These are phyloP conservation scores for Gavialis gangeticus DNA, from an alignment of 2,113 vertebrate genomes.

Conservation along the genomic window DNA sequence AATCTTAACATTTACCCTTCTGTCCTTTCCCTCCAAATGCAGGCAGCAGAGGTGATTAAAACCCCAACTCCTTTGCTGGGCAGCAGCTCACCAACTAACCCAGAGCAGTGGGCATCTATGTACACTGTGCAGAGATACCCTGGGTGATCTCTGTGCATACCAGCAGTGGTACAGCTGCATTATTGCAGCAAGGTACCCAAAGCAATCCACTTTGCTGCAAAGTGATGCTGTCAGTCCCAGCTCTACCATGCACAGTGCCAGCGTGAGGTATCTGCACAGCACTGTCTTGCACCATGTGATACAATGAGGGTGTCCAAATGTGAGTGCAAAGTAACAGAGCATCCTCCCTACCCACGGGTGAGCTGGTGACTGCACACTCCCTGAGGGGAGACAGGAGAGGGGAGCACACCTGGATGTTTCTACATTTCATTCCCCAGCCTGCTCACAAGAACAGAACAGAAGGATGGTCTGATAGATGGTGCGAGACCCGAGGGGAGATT, in stretches of 20 bases:
- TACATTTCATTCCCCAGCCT: no score
- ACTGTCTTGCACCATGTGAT: no score
- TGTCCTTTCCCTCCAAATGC: not conserved
- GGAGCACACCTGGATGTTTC: not conserved
- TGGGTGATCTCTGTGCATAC: no score
- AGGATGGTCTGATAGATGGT: rapidly evolving
- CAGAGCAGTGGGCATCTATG: not conserved
- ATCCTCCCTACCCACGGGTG: no score
- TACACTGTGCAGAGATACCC: no score
- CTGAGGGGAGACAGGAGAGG: not conserved
- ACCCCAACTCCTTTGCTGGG: not conserved
- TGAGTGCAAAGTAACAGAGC: not conserved
- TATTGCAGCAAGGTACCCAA: no score
- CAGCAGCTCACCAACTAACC: not conserved
- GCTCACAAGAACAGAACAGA: rapidly evolving
- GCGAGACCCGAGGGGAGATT: rapidly evolving
- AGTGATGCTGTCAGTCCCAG: no score
- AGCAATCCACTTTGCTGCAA: no score
- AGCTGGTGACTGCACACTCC: not conserved
- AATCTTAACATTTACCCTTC: not conserved
- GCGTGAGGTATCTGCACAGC: no score
- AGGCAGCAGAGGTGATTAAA: not conserved
- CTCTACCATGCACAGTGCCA: no score
- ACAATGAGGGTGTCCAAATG: not conserved
- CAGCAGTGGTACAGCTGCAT: no score